Conservation (phyloP, 2,888 invertebrate genomes). For the Sesia apiformis region DNA sequence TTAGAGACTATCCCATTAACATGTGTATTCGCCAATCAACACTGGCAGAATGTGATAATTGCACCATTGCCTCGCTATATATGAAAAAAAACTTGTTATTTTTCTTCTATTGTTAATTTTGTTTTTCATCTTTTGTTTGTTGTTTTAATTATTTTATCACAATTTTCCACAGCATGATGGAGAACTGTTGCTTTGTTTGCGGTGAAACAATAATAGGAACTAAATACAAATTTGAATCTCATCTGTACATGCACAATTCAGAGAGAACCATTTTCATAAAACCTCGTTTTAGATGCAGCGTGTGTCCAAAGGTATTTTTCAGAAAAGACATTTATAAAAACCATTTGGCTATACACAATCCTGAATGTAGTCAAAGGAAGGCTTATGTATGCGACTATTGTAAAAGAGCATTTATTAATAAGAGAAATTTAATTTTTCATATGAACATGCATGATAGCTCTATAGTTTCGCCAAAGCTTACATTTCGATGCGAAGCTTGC, state of each 20-base stretch:
- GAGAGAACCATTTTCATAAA: conserved; percentile 10
- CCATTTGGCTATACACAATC: conserved; percentile 28
- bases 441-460: conserved; percentile 39
- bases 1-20: neutral
- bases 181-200: conserved; percentile 29
- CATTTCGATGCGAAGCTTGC: conserved; percentile 38
- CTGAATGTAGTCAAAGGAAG: conserved; percentile 12
- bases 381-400: conserved; percentile 40
- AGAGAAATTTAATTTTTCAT: conserved; percentile 38
- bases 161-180: conserved; percentile 12
- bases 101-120: conserved; percentile 2
- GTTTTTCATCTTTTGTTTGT: conserved; percentile 8
- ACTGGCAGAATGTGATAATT: too few species aligned
- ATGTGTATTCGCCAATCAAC: too few species aligned
- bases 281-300: conserved; percentile 29
- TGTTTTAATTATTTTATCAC: neutral
- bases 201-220: conserved; percentile 26
- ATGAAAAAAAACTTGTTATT: neutral
- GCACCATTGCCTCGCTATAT: too few species aligned
- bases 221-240: conserved; percentile 26
- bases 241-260: conserved; percentile 35
- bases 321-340: conserved; percentile 31
- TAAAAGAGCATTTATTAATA: conserved; percentile 35
- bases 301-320: conserved; percentile 37
- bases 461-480: conserved; percentile 4